phyloP scores from a whole-genome alignment of 2,888 invertebrate genomes.

The Aleiodes leptofemur region DNA sequence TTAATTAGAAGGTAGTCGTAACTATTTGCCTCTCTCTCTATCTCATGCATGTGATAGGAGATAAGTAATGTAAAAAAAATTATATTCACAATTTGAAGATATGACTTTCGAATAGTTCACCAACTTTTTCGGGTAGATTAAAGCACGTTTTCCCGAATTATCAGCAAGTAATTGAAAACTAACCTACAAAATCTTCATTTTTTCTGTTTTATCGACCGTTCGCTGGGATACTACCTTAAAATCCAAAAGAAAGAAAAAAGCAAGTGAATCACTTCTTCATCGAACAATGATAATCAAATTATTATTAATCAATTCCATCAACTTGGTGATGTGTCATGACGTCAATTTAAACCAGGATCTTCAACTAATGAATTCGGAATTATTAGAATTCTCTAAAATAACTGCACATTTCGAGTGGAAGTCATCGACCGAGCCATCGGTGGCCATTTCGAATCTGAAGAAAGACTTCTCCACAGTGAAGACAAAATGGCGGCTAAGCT shows the following conservation, averaged over 20 bases:
- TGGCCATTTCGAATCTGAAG: constrained; percentile 45
- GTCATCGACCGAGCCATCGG: constrained; percentile 49
- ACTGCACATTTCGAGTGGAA: constrained; percentile 58
- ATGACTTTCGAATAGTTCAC: too few species aligned
- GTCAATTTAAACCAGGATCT: neutral
- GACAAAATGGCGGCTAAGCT: constrained; percentile 52
- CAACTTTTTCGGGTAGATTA: too few species aligned
- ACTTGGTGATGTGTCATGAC: neutral
- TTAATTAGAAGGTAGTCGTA: too few species aligned
- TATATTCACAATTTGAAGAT: too few species aligned
- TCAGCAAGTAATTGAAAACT: too few species aligned
- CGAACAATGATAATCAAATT: neutral
- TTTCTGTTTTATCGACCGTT: too few species aligned
- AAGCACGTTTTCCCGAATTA: too few species aligned
- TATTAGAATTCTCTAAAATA: constrained; percentile 54
- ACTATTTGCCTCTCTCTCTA: too few species aligned
- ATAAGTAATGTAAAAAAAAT: too few species aligned
- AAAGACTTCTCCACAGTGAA: constrained; percentile 47
- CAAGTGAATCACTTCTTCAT: neutral
- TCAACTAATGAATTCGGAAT: constrained; percentile 51
- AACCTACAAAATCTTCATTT: too few species aligned
- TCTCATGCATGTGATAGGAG: too few species aligned
- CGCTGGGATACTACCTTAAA: too few species aligned
- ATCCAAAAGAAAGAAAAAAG: neutral
- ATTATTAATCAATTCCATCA: neutral